phyloP scores from a whole-genome alignment of 2,888 invertebrate species.

The Sericinus montela region DNA sequence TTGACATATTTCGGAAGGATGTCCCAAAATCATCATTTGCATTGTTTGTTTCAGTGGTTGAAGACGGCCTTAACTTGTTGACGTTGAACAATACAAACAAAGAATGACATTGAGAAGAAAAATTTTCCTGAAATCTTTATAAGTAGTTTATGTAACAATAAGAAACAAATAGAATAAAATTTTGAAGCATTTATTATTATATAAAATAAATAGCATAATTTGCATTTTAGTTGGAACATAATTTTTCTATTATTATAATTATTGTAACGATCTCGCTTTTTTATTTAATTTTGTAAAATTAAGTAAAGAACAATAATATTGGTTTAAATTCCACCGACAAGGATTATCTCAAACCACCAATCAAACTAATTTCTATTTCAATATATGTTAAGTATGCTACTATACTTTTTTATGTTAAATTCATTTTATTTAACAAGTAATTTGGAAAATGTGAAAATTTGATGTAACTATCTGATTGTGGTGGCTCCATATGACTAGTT shows the following conservation, averaged over 20 bases:
- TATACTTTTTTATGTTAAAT: too few relatives aligned
- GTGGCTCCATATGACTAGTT: too few relatives aligned
- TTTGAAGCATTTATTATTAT: constrained; percentile 5
- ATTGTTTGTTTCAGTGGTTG: constrained; percentile 83
- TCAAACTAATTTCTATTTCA: too few relatives aligned
- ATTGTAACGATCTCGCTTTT: constrained; percentile 5
- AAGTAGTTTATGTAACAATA: too few relatives aligned
- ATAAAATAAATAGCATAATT: not conserved
- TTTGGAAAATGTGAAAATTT: too few relatives aligned
- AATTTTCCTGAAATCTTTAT: too few relatives aligned
- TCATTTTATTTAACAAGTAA: too few relatives aligned
- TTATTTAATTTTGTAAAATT: not conserved
- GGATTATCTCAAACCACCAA: not conserved
- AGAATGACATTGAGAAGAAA: too few relatives aligned
- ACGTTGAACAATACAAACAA: constrained; percentile 27
- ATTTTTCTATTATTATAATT: not conserved
- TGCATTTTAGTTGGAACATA: too few relatives aligned
- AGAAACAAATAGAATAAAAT: not conserved
- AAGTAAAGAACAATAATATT: not conserved
- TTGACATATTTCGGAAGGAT: too few relatives aligned
- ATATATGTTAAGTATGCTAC: too few relatives aligned
- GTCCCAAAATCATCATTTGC: constrained; percentile 5
- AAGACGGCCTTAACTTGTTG: constrained; percentile 85
- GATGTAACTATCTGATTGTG: too few relatives aligned
- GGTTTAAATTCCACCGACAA: not conserved